phyloP scores from a whole-genome alignment of 2,888 invertebrate species.

The Horisme vitalbata region DNA sequence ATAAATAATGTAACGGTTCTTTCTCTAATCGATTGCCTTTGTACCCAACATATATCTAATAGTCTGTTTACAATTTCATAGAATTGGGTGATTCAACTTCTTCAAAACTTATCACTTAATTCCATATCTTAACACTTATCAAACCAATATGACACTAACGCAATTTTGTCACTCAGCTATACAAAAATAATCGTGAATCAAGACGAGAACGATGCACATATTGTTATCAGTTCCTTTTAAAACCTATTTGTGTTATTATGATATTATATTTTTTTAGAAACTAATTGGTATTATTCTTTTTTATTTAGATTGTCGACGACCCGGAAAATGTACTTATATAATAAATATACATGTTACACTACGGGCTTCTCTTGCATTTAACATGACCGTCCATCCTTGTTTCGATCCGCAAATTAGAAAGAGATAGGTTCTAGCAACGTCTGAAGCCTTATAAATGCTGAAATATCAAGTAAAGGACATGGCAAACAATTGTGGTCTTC shows the following conservation, averaged over 20 bases:
- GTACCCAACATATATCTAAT: neutral
- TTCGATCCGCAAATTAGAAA: slow-evolving; percentile 3
- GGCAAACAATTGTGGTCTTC: slow-evolving; percentile 13
- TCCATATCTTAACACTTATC: slow-evolving; percentile 19
- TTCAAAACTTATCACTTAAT: slow-evolving; percentile 13
- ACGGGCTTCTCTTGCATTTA: slow-evolving; percentile 12
- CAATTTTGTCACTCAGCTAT: too few relatives aligned
- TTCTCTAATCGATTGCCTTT: neutral
- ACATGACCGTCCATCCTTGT: slow-evolving; percentile 15
- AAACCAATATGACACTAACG: neutral
- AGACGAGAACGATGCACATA: too few relatives aligned
- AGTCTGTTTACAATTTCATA: slow-evolving; percentile 4
- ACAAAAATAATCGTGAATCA: too few relatives aligned
- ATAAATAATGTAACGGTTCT: neutral
- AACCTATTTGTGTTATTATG: too few relatives aligned
- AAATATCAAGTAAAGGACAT: slow-evolving; percentile 12
- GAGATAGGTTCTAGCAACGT: slow-evolving; percentile 19
- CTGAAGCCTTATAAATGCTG: slow-evolving; percentile 23
- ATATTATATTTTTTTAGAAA: too few relatives aligned
- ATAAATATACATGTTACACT: too few relatives aligned
- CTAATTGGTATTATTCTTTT: too few relatives aligned
- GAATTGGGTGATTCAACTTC: slow-evolving; percentile 15
- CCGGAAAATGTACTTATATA: too few relatives aligned
- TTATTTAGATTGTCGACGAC: too few relatives aligned
- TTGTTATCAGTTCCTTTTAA: too few relatives aligned